phyloP scores from a whole-genome alignment of 2,888 invertebrate species.

The Nephrotoma flavescens region DNA sequence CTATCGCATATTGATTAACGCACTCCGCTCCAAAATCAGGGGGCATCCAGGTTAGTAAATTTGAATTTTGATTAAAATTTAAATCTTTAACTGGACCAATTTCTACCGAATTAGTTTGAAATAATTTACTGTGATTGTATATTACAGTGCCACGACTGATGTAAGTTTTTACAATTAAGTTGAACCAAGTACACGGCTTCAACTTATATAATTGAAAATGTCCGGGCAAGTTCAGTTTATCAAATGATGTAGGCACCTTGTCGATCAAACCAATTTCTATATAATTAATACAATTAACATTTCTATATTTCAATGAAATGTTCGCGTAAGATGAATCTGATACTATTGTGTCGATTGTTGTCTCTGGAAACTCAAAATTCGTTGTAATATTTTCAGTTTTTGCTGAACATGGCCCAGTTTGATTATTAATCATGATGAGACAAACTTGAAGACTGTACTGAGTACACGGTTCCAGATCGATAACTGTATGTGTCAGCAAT shows the following conservation, averaged over 20 bases:
- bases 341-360: not conserved
- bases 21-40: not conserved
- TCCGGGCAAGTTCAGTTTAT: not conserved
- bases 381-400: not conserved
- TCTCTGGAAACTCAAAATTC: not conserved
- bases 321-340: not conserved
- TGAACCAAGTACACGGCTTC: not conserved
- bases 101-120: not conserved
- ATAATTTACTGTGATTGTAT: not conserved
- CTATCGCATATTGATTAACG: not conserved
- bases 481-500: not conserved
- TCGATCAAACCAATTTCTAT: not conserved
- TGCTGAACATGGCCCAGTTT: not conserved
- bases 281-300: not conserved
- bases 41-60: not conserved
- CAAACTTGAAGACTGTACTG: not conserved
- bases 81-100: not conserved
- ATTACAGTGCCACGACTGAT: not conserved
- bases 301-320: not conserved
- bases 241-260: not conserved
- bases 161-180: not conserved
- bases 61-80: not conserved
- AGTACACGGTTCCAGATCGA: not conserved
- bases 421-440: not conserved
- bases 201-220: not conserved